Base-by-base conservation (phyloP, 2,888 invertebrate genomes). In the Amphipyra berbera region DNA sequence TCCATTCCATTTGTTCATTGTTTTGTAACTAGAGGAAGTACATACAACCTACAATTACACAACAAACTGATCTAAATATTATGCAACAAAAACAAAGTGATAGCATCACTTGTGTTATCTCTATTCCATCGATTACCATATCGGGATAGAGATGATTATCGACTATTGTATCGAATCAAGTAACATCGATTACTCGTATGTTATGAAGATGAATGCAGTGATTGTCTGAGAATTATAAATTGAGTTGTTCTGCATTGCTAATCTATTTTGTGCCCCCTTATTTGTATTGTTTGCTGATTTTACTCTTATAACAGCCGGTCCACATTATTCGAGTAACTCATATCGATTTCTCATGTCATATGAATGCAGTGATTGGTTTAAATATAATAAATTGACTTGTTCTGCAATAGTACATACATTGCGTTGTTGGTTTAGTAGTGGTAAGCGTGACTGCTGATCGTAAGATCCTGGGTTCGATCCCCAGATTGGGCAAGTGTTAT, bases 31-130 rank as follows among this genome's bases (percentile, higher is more conserved):
- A 53, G 46, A 33, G 40, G 6, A 45, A 45, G 27, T 45, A 44
- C 10, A 13, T 13, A 21, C 30, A 55, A 10, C 27, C 3, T 54
- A 60, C 50, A 70, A 73, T 76, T 73, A 57, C 69, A 59, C 48
- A 73, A 73, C n/a, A 6, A 30, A 33, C n/a, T 33, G 55, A 44
- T 63, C 61, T 13, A 53, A 61, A 63, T 59, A 61, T 72, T 69
- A 61, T 45, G 49, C 41, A 75, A 72, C 4, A 5, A 58, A 49
- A 59, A 56, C 46, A 47, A 60, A 53, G 2, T 35, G 70, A 69
- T 76, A 63, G 45, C 37, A 69, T 76, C 66, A 14, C 35, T 12
- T 27, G 44, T n/a, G 45, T 12, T 47, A 63, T 68, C 64, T 72
- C 35, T 30, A 35, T 21, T 42, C 13, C n/a, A 64, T 62, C 65